Conservation (phyloP, 2,797 vertebrate genomes). For the Bradypodion pumilum region DNA sequence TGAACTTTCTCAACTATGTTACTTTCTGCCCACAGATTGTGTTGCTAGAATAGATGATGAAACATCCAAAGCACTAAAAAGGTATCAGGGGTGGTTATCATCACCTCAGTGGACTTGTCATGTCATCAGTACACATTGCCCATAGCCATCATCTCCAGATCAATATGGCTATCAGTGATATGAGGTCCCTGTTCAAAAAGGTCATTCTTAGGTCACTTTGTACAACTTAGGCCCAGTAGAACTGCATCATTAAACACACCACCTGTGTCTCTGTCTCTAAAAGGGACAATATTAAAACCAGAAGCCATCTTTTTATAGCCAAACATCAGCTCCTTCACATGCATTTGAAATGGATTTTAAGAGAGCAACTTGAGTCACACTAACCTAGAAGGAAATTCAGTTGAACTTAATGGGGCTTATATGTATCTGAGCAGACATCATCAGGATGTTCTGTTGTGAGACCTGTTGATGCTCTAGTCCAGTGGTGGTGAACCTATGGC, state of each 20-base stretch:
- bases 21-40: slow-evolving; percentile 47
- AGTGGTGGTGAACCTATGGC: too few species aligned
- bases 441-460: background rate
- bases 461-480: slow-evolving; percentile 64
- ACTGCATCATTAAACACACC: slow-evolving; percentile 59
- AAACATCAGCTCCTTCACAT: slow-evolving; percentile 62
- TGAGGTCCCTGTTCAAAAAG: slow-evolving; percentile 63
- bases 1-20: slow-evolving; percentile 53
- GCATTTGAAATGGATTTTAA: slow-evolving; percentile 54
- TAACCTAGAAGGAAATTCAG: background rate
- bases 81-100: slow-evolving; percentile 69
- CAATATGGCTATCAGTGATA: slow-evolving; percentile 73
- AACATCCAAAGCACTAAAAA: slow-evolving; percentile 59
- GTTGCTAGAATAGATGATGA: slow-evolving; percentile 54
- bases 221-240: slow-evolving; percentile 61
- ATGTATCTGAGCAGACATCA: background rate
- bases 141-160: slow-evolving; percentile 74
- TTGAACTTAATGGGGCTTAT: background rate
- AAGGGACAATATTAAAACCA: slow-evolving; percentile 59
- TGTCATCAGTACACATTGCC: slow-evolving; percentile 68
- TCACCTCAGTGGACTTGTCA: slow-evolving; percentile 63
- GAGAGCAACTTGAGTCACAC: background rate
- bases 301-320: slow-evolving; percentile 59
- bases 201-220: slow-evolving; percentile 74
- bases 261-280: slow-evolving; percentile 28